Conservation (phyloP, 1,140 invertebrate species). For the Macrocentrus cingulum region DNA sequence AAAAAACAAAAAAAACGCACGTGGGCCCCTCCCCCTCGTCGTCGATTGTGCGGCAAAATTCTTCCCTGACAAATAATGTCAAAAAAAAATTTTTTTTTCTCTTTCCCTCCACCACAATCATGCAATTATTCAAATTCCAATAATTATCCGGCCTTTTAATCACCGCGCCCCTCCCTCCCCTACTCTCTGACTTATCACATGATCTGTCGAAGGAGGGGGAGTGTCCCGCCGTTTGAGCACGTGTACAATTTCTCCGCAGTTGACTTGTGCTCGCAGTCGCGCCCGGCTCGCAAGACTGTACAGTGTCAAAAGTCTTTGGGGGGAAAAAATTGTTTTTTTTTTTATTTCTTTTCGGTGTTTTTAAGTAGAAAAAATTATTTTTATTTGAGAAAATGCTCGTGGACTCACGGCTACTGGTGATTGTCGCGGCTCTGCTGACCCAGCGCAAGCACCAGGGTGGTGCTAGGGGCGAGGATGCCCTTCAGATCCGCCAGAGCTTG, state of each 20-base stretch:
- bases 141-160: neutral
- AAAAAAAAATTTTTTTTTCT: neutral
- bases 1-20: conserved; percentile 31
- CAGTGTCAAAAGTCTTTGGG: no score
- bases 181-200: no score
- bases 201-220: no score
- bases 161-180: no score
- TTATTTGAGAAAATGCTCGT: conserved; percentile 12
- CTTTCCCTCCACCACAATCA: neutral
- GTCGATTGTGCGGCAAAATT: neutral
- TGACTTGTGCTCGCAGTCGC: neutral
- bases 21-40: conserved; percentile 19
- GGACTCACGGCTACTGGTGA: conserved; percentile 7
- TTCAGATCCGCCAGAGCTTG: conserved; percentile 19
- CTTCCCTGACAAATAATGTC: neutral
- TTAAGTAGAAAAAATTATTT: neutral
- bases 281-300: no score
- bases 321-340: conserved; percentile 1
- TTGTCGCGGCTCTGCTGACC: conserved; percentile 10
- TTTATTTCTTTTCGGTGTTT: neutral
- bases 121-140: conserved; percentile 1
- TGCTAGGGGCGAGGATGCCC: conserved; percentile 27
- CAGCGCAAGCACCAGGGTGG: conserved; percentile 23
- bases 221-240: no score
- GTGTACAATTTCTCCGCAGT: no score